Evolutionary conservation across 2,797 vertebrate genomes (phyloP).

Genomic region (Rhincodon typus): DNA sequence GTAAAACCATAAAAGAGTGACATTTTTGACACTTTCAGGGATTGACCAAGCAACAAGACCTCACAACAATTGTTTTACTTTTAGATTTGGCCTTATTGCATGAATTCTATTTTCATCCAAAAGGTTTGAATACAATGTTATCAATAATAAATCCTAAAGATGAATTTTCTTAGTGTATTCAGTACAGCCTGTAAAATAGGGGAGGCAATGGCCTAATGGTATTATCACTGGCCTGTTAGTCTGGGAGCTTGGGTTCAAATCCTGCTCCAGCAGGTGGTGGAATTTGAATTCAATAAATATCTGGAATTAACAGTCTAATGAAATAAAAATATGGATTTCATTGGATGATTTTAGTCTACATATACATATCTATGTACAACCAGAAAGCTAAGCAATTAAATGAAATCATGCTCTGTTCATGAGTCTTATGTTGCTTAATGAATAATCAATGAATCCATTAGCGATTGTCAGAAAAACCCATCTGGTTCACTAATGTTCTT

Average conservation of each 20-base stretch:
- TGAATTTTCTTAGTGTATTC: neutral
- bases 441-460: too few species aligned
- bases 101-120: neutral
- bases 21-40: neutral
- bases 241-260: too few species aligned
- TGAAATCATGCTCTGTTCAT: too few species aligned
- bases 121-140: neutral
- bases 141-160: neutral
- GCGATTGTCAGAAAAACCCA: too few species aligned
- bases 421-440: too few species aligned
- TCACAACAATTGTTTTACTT: neutral
- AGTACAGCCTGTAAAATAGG: neutral
- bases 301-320: too few species aligned
- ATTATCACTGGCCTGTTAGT: too few species aligned
- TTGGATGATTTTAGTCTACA: neutral
- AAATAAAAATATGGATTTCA: neutral
- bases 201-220: too few species aligned
- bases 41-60: neutral
- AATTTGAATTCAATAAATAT: too few species aligned
- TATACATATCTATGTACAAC: neutral
- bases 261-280: too few species aligned
- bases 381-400: too few species aligned
- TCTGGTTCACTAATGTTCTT: too few species aligned
- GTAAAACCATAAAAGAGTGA: neutral
- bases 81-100: neutral